Evolutionary conservation across 2,797 vertebrate genomes (phyloP).

Genomic region (Halcyon chelicuti): DNA sequence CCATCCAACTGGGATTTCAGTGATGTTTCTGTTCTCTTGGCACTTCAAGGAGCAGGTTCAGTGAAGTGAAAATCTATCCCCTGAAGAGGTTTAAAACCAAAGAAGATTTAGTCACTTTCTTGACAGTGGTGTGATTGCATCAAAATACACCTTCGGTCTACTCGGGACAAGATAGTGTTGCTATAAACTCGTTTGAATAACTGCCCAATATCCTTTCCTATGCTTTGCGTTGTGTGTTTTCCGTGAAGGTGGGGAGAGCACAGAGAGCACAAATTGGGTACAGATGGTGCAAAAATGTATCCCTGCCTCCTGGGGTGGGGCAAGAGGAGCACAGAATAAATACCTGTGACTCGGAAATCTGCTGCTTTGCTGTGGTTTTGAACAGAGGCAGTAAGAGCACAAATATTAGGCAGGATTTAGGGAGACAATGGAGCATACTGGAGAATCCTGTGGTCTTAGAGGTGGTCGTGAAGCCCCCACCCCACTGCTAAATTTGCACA

Average conservation of each 20-base stretch:
- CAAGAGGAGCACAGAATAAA: not conserved
- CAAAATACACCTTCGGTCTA: not conserved
- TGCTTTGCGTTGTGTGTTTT: not conserved
- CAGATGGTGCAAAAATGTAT: not conserved
- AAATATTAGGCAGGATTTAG: not conserved
- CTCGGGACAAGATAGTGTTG: not conserved
- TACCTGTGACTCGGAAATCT: not conserved
- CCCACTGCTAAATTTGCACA: not conserved
- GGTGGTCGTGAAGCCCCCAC: not conserved
- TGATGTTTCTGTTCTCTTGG: not conserved
- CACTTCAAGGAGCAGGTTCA: not conserved
- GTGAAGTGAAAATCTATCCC: not conserved
- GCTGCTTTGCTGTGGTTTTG: not conserved
- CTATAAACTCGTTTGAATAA: not conserved
- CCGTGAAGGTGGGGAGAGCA: not conserved
- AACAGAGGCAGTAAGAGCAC: not conserved
- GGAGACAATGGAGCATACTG: not conserved
- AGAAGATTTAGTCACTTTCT: not conserved
- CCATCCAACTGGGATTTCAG: not conserved
- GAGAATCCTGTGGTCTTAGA: not conserved
- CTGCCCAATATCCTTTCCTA: not conserved
- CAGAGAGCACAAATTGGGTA: fast-evolving
- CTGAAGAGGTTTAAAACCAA: not conserved
- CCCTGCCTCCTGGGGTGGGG: not conserved
- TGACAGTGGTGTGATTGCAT: not conserved